These are phyloP conservation scores for Caenorhabditis becei DNA, from an alignment of 2,888 invertebrate species.

Conservation along the genomic window DNA sequence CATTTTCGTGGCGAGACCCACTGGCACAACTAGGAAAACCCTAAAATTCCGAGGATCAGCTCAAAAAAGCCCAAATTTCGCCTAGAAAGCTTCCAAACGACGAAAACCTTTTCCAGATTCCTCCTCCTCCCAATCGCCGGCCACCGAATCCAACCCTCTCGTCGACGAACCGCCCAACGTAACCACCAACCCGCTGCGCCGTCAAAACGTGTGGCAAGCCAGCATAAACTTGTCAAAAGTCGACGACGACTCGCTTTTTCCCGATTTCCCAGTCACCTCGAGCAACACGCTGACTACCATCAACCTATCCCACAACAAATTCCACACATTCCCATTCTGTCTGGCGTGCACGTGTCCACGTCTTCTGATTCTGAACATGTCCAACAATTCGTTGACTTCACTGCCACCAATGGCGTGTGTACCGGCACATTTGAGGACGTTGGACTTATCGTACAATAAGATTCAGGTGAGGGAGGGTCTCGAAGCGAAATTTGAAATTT, in stretches of 20 bases:
- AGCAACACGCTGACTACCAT: constrained; percentile 86
- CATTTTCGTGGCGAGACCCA: too few species aligned
- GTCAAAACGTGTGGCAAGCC: constrained; percentile 69
- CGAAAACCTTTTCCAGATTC: too few species aligned
- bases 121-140: constrained; percentile 32
- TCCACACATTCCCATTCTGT: constrained; percentile 90
- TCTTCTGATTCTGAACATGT: constrained; percentile 91
- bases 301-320: constrained; percentile 91
- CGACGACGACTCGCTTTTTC: constrained; percentile 82
- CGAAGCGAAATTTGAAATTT: too few species aligned
- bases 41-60: too few species aligned
- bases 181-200: constrained; percentile 52
- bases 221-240: constrained; percentile 68
- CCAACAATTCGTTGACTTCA: constrained; percentile 87
- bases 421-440: constrained; percentile 76
- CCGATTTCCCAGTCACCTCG: constrained; percentile 69
- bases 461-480: constrained; percentile 84
- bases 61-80: too few species aligned
- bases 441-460: constrained; percentile 94
- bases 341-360: constrained; percentile 93
- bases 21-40: too few species aligned
- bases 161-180: constrained; percentile 57
- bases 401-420: constrained; percentile 83
- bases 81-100: too few species aligned
- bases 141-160: constrained; percentile 31